These are phyloP conservation scores for Aphis craccivora DNA, from an alignment of 1,140 invertebrate species.

Conservation along the genomic window DNA sequence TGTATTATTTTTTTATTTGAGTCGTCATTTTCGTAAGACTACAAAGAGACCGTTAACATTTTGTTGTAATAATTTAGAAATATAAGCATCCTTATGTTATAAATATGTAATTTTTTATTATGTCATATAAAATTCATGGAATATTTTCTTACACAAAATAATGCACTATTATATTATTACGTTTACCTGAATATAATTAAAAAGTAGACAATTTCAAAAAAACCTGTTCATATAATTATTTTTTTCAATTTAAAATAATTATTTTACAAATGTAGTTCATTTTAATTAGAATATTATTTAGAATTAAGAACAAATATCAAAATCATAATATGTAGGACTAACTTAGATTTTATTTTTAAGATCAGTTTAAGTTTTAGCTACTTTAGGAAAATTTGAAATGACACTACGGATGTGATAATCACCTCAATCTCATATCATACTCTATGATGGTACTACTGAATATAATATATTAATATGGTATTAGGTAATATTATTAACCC, in stretches of 20 bases:
- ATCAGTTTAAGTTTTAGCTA: not conserved
- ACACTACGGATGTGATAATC: not conserved
- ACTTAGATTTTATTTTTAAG: not conserved
- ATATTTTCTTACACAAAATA: not conserved
- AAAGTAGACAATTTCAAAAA: not conserved
- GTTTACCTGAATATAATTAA: not conserved
- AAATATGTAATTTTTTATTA: not conserved
- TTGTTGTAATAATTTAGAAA: not conserved
- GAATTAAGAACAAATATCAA: too few relatives aligned
- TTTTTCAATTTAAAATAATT: not conserved
- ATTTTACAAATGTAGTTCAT: not conserved
- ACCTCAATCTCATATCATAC: too few relatives aligned
- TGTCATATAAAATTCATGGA: not conserved
- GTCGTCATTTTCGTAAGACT: not conserved
- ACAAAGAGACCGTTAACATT: not conserved
- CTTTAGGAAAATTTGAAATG: not conserved
- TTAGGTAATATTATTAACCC: too few relatives aligned
- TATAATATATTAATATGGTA: too few relatives aligned
- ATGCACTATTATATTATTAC: not conserved
- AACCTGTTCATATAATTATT: too few relatives aligned
- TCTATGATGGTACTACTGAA: too few relatives aligned
- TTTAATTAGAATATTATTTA: too few relatives aligned
- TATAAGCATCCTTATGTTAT: not conserved
- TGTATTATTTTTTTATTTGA: not conserved
- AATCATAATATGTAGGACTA: not conserved